Evolutionary conservation across 2,888 invertebrate species (phyloP).

Genomic region (Ditula angustiorana): DNA sequence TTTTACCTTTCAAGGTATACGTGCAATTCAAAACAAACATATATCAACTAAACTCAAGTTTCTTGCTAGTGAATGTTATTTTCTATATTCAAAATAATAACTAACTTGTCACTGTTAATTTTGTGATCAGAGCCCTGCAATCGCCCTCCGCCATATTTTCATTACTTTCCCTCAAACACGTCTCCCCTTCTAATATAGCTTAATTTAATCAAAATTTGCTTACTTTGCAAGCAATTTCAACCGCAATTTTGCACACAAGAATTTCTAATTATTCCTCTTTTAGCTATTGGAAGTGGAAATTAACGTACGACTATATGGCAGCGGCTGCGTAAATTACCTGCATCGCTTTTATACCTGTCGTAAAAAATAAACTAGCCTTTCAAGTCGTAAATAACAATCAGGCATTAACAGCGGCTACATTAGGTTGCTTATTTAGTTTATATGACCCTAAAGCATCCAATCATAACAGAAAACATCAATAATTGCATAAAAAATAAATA

Average conservation of each 20-base stretch:
- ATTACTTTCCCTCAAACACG: constrained; percentile 73
- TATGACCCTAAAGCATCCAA: background rate
- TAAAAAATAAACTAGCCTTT: constrained; percentile 12
- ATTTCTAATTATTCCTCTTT: constrained; percentile 64
- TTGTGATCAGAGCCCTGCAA: constrained; percentile 56
- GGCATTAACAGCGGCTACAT: background rate
- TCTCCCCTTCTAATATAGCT: constrained; percentile 76
- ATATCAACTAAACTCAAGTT: background rate
- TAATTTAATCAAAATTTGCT: constrained; percentile 81
- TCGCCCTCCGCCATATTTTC: constrained; percentile 72
- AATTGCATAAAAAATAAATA: background rate
- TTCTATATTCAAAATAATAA: background rate
- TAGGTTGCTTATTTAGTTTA: background rate
- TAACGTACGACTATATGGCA: constrained; percentile 37
- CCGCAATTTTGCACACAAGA: constrained; percentile 69
- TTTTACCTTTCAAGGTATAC: too few species aligned
- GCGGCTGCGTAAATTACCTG: background rate
- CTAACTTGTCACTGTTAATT: constrained; percentile 49
- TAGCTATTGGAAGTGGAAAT: constrained; percentile 47
- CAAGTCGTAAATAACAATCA: background rate
- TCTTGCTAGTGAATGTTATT: background rate
- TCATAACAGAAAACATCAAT: background rate
- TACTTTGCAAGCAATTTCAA: constrained; percentile 62
- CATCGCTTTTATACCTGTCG: constrained; percentile 2
- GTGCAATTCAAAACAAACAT: background rate